Conservation (phyloP, 2,113 vertebrate genomes). For the Grallaria varia region DNA sequence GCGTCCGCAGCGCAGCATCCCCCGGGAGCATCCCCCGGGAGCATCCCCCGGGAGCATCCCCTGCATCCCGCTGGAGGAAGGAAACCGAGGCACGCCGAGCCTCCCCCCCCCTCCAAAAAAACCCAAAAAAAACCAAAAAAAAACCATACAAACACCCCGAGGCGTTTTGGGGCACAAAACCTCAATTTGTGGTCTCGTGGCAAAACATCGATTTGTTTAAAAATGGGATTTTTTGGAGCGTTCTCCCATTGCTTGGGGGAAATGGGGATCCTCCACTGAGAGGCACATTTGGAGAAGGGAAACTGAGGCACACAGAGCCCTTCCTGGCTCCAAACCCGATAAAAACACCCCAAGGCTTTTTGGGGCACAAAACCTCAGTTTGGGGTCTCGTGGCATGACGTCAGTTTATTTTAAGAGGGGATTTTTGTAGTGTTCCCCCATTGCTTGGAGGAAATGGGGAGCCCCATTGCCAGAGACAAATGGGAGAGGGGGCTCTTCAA, state of each 20-base stretch:
- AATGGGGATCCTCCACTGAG: no score
- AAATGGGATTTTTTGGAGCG: background rate
- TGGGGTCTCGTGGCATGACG: no score
- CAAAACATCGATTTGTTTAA: background rate
- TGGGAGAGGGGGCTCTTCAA: background rate
- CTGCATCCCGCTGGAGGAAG: rapidly evolving
- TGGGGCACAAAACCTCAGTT: rapidly evolving
- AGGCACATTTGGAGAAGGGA: background rate
- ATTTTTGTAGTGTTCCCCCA: no score
- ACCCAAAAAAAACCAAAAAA: no score
- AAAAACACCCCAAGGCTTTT: background rate
- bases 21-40: background rate
- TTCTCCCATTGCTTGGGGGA: no score
- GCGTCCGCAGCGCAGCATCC: no score
- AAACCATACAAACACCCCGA: no score
- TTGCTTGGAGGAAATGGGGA: background rate
- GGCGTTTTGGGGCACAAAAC: background rate
- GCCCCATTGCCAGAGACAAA: no score
- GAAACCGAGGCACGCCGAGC: background rate
- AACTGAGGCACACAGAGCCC: background rate
- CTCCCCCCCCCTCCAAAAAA: background rate
- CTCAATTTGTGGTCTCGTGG: rapidly evolving
- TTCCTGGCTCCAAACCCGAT: rapidly evolving
- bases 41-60: background rate
- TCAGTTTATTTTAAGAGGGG: background rate